Evolutionary conservation across 2,888 invertebrate species (phyloP), one percentile per base, ranked within the genome.

Genomic region (Brachypterus glaber): DNA sequence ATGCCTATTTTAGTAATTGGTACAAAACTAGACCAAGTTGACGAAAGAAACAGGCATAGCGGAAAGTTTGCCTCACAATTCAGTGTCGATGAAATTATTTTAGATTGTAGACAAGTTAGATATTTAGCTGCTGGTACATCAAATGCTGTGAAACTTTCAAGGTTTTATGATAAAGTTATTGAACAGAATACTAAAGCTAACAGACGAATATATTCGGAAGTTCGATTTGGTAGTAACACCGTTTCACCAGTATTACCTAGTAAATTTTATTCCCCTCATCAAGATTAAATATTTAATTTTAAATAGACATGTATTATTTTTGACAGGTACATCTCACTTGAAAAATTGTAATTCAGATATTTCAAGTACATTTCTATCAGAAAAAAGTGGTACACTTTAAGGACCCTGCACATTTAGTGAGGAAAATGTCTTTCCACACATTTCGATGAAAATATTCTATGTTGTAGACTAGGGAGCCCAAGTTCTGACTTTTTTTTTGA

Each of bases 1-100:
- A 82, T 93, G 57, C 97, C 97, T 1, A 87, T 95, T 53, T 70
- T 97, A 46, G 89, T 96, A 1, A 84, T 96, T 55, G 96, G 95
- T 9, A 92, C 93, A 1, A 97, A 96, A 66, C 72, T 83, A 47
- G 95, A 96, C 69, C 69, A 89, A 48, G 79, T 84, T 1, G 82
- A 86, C 52, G 84, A 86, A 46, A 76, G 73, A 59, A 79, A 84
- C 33, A 72, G 77, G 36, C 73, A 69, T 53, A 68, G 76, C 17
- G 74, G 77, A 34, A 76, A 71, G 17, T 72, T 86, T 58, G 91
- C 93, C 2, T 87, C 86, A 54, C 89, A 92, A 62, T 91, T 90
- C 62, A 87, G 89, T 0, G 88, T 90, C 1, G 95, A 95, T 64
- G 93, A 95, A 71, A 87, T 96, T 57, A 80, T 84, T 66, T 71